These are phyloP conservation scores for Malurus leucopterus DNA, from an alignment of 2,797 vertebrate genomes.

Conservation along the genomic window DNA sequence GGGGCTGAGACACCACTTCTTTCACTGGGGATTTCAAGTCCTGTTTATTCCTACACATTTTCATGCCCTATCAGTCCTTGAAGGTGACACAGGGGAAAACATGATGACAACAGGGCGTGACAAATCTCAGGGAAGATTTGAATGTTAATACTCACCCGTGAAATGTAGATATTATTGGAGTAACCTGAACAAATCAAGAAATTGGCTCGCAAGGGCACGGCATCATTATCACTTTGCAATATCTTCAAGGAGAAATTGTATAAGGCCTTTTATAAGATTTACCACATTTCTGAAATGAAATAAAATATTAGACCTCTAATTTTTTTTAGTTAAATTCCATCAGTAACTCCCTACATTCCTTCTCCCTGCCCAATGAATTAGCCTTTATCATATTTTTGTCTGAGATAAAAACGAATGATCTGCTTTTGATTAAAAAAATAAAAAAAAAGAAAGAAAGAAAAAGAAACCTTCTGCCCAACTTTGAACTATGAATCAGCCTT, in stretches of 20 bases:
- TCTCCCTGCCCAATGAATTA: slow-evolving; percentile 33
- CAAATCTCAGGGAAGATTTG: slow-evolving; percentile 72
- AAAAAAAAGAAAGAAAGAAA: neutral
- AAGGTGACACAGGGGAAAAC: slow-evolving; percentile 73
- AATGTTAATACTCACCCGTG: slow-evolving; percentile 60
- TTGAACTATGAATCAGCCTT: slow-evolving; percentile 25
- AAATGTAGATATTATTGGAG: slow-evolving; percentile 65
- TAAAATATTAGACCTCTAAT: slow-evolving; percentile 43
- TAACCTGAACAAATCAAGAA: slow-evolving; percentile 70
- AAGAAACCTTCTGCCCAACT: slow-evolving; percentile 12
- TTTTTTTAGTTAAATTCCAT: slow-evolving; percentile 34
- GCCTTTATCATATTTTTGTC: slow-evolving; percentile 45
- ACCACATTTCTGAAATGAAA: slow-evolving; percentile 50
- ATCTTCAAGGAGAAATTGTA: slow-evolving; percentile 59
- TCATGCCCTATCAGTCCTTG: slow-evolving; percentile 59
- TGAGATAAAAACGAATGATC: slow-evolving; percentile 45
- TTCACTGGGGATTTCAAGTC: slow-evolving; percentile 56
- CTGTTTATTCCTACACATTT: slow-evolving; percentile 64
- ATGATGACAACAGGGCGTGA: slow-evolving; percentile 59
- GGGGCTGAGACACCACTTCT: slow-evolving; percentile 3
- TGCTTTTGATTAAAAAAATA: slow-evolving; percentile 29
- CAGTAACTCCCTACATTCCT: slow-evolving; percentile 26
- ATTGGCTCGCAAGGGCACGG: slow-evolving; percentile 50
- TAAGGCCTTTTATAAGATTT: slow-evolving; percentile 46
- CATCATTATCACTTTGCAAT: slow-evolving; percentile 48